A percentile compares a stretch with the other conserved stretches of the same genome.
Conservation (phyloP, 2,888 invertebrate species). For the Physocephala rufipes region DNA sequence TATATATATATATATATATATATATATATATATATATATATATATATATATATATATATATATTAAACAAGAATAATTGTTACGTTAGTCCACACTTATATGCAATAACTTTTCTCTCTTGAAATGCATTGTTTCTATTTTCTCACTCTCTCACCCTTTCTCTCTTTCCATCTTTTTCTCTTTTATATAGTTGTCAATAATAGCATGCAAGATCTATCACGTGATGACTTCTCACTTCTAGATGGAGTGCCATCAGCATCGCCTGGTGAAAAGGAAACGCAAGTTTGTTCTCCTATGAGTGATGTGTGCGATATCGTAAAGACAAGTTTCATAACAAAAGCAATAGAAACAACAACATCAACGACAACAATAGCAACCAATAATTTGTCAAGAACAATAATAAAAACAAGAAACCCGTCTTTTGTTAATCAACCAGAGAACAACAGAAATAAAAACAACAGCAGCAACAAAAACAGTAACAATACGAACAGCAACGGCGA, state of each 20-base stretch:
- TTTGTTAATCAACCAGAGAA: neutral
- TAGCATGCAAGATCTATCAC: slow-evolving; percentile 63
- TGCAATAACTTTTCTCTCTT: neutral
- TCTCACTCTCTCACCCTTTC: slow-evolving; percentile 11
- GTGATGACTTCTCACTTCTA: slow-evolving; percentile 55
- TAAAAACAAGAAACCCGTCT: neutral
- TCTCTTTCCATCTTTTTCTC: slow-evolving; percentile 2
- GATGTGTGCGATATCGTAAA: no score
- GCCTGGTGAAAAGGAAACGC: slow-evolving; percentile 45
- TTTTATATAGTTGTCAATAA: slow-evolving; percentile 46
- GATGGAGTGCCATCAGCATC: slow-evolving; percentile 46
- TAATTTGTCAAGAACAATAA: neutral
- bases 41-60: no score
- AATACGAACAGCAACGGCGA: neutral
- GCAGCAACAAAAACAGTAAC: neutral
- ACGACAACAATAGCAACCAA: slow-evolving; percentile 4
- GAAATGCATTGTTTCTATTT: no score
- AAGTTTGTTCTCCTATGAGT: slow-evolving; percentile 21
- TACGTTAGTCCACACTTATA: no score
- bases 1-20: no score
- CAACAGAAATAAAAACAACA: neutral
- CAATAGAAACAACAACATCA: slow-evolving; percentile 30
- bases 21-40: no score
- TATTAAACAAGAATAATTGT: no score
- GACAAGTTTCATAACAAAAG: no score